These are phyloP conservation scores for Pontoporia blainvillei DNA, from an alignment of 2,113 vertebrate genomes.

Conservation along the genomic window DNA sequence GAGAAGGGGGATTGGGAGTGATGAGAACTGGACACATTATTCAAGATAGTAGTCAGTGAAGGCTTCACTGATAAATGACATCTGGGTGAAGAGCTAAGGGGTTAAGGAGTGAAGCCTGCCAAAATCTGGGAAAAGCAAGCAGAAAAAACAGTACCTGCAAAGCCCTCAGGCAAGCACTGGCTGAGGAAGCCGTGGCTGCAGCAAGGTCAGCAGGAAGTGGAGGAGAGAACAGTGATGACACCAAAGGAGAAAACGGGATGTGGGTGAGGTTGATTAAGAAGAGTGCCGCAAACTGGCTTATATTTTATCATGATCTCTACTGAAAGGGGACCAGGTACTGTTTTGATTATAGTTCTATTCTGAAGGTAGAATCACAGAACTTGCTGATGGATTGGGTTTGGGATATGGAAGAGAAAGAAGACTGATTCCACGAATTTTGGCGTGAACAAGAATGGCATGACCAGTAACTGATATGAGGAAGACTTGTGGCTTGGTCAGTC, in stretches of 20 bases:
- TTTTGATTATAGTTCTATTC: background rate
- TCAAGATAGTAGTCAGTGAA: background rate
- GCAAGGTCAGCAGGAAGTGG: background rate
- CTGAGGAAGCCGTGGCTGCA: background rate
- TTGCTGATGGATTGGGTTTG: background rate
- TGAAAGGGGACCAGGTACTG: background rate
- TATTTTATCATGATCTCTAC: background rate
- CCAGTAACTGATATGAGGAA: background rate
- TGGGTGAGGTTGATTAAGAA: background rate
- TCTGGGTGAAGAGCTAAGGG: background rate
- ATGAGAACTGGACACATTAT: background rate
- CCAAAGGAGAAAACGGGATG: background rate
- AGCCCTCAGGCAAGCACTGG: background rate
- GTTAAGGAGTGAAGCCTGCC: background rate
- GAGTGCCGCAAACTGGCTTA: background rate
- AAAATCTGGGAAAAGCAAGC: background rate
- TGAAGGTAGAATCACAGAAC: background rate
- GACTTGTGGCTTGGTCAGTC: background rate
- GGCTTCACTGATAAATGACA: background rate
- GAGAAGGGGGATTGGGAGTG: background rate
- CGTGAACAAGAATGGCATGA: background rate
- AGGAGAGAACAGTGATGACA: background rate
- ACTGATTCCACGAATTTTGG: background rate
- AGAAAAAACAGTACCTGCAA: background rate
- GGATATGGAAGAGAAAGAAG: background rate